A percentile compares a stretch with the other conserved stretches of the same genome.
phyloP scores from a whole-genome alignment of 2,797 vertebrate species.

The Poecilia velifera region DNA sequence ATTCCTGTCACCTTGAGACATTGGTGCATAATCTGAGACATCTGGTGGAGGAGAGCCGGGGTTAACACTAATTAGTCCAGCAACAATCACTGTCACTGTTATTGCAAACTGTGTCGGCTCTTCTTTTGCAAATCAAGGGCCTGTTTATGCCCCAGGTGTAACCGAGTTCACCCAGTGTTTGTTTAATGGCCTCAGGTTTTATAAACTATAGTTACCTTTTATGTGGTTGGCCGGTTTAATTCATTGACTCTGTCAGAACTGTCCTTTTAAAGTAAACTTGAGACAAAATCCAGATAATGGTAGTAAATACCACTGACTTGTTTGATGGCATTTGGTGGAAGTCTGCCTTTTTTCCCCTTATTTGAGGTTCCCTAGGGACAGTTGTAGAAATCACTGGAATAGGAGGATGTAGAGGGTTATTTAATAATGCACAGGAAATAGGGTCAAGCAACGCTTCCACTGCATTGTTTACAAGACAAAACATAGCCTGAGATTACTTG shows the following conservation, averaged over 20 bases:
- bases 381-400: constrained; percentile 28
- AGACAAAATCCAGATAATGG: constrained; percentile 65
- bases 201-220: constrained; percentile 56
- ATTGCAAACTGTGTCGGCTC: constrained; percentile 32
- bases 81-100: constrained; percentile 36
- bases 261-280: constrained; percentile 58
- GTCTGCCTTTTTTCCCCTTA: constrained; percentile 30
- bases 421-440: constrained; percentile 51
- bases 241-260: constrained; percentile 57
- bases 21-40: neutral
- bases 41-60: neutral
- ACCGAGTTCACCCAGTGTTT: constrained; percentile 49
- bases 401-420: constrained; percentile 29
- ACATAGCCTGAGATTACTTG: constrained; percentile 44
- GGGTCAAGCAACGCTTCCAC: constrained; percentile 45
- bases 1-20: constrained; percentile 18
- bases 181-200: constrained; percentile 17
- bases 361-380: constrained; percentile 13
- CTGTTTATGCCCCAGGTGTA: constrained; percentile 46
- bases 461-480: constrained; percentile 51
- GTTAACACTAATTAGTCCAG: constrained; percentile 2
- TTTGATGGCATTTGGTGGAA: constrained; percentile 46
- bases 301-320: constrained; percentile 57
- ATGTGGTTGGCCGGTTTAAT: constrained; percentile 52
- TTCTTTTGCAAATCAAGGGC: constrained; percentile 33